Conservation (phyloP, 2,113 vertebrate genomes). For the Chionis minor region DNA sequence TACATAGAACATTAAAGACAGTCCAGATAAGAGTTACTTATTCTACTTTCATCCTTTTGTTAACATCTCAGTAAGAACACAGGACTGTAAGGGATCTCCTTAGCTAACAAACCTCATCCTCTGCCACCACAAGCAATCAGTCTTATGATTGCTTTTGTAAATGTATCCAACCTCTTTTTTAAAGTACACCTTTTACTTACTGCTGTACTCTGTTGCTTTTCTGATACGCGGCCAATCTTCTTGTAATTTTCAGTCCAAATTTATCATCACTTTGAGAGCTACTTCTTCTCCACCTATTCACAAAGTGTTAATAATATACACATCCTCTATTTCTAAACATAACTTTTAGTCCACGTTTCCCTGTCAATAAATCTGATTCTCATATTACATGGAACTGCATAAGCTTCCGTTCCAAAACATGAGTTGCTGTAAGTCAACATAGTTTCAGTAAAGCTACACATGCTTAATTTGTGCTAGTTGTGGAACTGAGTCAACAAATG, state of each 20-base stretch:
- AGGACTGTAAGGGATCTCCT: not conserved
- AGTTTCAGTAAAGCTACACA: not conserved
- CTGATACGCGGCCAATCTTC: not conserved
- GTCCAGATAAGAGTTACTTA: not conserved
- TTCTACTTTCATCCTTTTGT: not conserved
- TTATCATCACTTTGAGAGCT: not conserved
- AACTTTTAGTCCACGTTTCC: not conserved
- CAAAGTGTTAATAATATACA: not conserved
- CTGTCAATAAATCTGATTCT: not conserved
- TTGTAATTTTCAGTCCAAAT: not conserved
- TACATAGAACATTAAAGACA: not conserved
- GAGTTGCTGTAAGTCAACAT: not conserved
- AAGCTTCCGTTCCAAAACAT: not conserved
- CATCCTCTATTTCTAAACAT: not conserved
- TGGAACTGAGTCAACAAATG: not conserved
- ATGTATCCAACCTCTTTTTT: not conserved
- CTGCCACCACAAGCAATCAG: not conserved
- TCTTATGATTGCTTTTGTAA: not conserved
- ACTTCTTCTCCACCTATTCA: not conserved
- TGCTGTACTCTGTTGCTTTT: not conserved
- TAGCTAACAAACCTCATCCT: not conserved
- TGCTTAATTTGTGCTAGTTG: not conserved
- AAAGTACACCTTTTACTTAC: not conserved
- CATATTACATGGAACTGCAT: not conserved
- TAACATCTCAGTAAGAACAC: not conserved